Conservation (phyloP, 2,797 vertebrate species). For the Meda fulgida region DNA sequence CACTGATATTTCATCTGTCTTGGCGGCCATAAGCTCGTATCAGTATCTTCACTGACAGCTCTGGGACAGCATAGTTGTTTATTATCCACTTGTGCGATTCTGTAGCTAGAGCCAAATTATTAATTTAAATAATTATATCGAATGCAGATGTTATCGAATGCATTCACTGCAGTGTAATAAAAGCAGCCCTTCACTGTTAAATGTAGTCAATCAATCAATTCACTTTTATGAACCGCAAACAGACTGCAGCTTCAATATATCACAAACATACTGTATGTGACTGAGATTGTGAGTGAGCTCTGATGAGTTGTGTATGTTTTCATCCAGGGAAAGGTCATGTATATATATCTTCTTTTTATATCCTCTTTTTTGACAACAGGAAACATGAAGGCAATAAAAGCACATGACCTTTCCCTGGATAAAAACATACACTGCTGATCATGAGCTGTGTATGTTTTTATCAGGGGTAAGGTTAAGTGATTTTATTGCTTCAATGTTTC, state of each 20-base stretch:
- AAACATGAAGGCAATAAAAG: too few relatives aligned
- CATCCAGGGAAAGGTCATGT: too few relatives aligned
- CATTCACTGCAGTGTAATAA: conserved; percentile 24
- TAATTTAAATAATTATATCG: not conserved
- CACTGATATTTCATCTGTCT: conserved; percentile 12
- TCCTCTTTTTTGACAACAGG: too few relatives aligned
- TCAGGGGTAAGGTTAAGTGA: conserved; percentile 20
- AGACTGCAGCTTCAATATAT: conserved; percentile 32
- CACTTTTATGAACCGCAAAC: conserved; percentile 20
- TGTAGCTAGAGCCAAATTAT: not conserved
- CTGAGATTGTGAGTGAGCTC: conserved; percentile 1
- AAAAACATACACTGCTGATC: too few relatives aligned
- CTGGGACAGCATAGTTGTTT: not conserved
- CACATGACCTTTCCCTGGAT: too few relatives aligned
- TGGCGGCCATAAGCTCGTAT: not conserved
- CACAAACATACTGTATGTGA: conserved; percentile 33
- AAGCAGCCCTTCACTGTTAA: not conserved
- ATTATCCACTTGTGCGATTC: not conserved
- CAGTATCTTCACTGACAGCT: conserved; percentile 11
- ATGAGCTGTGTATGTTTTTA: not conserved
- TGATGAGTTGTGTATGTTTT: not conserved
- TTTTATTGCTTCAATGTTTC: conserved; percentile 15
- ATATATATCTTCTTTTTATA: too few relatives aligned
- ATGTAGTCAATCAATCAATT: conserved; percentile 3
- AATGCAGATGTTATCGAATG: not conserved